These are phyloP conservation scores for Xiphophorus couchianus DNA, from an alignment of 2,113 vertebrate species.

Conservation along the genomic window DNA sequence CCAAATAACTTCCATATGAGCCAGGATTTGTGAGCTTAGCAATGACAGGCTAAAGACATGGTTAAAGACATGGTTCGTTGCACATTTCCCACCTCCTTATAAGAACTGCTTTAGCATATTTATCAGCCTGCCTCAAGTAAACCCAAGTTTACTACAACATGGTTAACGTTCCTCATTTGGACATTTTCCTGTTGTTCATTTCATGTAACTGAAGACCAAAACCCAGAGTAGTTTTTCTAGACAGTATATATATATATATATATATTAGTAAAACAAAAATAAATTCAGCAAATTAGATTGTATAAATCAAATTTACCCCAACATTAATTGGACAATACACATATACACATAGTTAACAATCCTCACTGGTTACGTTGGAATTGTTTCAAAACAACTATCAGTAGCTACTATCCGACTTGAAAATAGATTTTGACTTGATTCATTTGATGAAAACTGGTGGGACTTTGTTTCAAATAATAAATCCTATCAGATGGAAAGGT, in stretches of 20 bases:
- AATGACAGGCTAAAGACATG: conserved; percentile 51
- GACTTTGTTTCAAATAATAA: conserved; percentile 39
- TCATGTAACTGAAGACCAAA: no score
- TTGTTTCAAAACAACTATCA: background rate
- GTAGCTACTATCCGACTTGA: background rate
- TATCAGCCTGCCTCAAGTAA: background rate
- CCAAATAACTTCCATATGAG: conserved; percentile 86
- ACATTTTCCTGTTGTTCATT: background rate
- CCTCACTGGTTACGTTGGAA: background rate
- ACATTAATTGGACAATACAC: no score
- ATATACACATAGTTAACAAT: no score
- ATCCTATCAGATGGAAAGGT: conserved; percentile 1
- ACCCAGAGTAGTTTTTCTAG: no score
- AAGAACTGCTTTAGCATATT: background rate
- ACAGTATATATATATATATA: no score
- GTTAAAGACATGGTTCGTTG: conserved; percentile 40
- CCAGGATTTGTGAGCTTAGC: conserved; percentile 69
- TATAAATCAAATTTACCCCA: no score
- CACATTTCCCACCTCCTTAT: conserved; percentile 34
- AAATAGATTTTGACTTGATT: background rate
- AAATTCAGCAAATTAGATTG: no score
- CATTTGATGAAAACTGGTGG: conserved; percentile 16
- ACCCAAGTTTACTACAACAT: background rate
- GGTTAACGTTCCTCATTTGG: background rate
- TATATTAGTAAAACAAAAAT: no score